A percentile compares a stretch with the other conserved stretches of the same genome.
Conservation (phyloP, 2,888 invertebrate genomes). For the Synergus gifuensis region DNA sequence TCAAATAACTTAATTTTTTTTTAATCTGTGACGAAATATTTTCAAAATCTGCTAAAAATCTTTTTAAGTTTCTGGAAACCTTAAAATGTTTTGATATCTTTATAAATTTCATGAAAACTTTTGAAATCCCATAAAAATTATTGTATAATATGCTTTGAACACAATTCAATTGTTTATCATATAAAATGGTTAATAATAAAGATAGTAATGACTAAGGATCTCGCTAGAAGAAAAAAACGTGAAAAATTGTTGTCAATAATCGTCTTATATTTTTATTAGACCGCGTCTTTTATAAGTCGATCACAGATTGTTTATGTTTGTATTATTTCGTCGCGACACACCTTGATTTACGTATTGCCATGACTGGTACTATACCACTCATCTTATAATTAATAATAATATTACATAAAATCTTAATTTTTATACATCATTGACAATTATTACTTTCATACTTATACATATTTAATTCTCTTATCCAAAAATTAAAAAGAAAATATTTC, state of each 20-base stretch:
- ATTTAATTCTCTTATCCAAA: neutral
- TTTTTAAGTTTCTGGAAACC: too few species aligned
- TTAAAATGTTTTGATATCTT: too few species aligned
- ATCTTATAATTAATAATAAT: slow-evolving; percentile 23
- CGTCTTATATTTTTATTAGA: slow-evolving; percentile 7
- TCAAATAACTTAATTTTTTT: too few species aligned
- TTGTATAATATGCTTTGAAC: too few species aligned
- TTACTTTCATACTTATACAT: neutral
- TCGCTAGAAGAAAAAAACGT: neutral
- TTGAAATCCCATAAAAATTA: too few species aligned
- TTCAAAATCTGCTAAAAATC: too few species aligned
- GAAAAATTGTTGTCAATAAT: neutral
- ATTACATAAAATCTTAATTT: neutral
- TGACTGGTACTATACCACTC: slow-evolving; percentile 30
- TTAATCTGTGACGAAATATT: too few species aligned
- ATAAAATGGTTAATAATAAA: too few species aligned
- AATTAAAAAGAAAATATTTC: neutral
- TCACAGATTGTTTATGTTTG: slow-evolving; percentile 75
- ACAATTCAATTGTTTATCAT: too few species aligned
- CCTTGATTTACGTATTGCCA: slow-evolving; percentile 12
- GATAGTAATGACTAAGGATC: too few species aligned
- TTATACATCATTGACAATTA: neutral
- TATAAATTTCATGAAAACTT: too few species aligned
- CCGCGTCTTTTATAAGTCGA: slow-evolving; percentile 59
- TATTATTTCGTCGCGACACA: slow-evolving; percentile 48